Evolutionary conservation across 2,113 vertebrate species (phyloP), one percentile per base, ranked within the genome.

Genomic region (Eubucco bourcierii): DNA sequence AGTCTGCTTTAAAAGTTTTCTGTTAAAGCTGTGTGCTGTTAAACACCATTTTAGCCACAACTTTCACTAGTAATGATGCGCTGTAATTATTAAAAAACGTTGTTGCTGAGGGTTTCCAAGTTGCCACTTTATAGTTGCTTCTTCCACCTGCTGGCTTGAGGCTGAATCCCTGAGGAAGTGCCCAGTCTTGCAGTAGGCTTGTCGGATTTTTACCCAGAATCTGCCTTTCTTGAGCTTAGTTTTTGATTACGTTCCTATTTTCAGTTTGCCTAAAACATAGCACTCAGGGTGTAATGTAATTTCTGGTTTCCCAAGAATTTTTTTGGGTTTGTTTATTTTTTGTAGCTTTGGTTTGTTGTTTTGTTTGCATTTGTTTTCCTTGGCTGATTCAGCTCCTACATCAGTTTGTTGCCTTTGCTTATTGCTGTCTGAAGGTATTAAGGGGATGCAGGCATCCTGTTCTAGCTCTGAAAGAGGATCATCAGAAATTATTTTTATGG

Each of bases 161-260:
- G 14, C 17, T 0, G 0, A 13, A 31, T 72, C 6, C 24, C 50
- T 8, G 24, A 73, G 44, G 8, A 76, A 19, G 13, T n/a, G 21
- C 5, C 6, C 7, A 5, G 3, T 41, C 21, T 73, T 65, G 14
- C 34, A 53, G 1, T 12, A 66, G 12, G 3, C 28, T 52, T 61
- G 4, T 31, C 41, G 65, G 11, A 10, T 67, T 31, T 63, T 75
- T 34, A 10, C 15, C 17, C 67, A 55, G 13, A 58, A 58, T 53
- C 21, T 75, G 10, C 24, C 10, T 46, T 60, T 50, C 6, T 17
- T 68, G 9, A 17, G 5, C 21, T 23, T 16, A 6, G 9, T 60
- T 71, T 80, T 13, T 29, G 10, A 68, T 59, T 24, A 18, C 1
- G 0, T 44, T 47, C 12, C 24, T 55, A 6, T 12, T 70, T 66